Evolutionary conservation across 2,113 vertebrate species (phyloP), one percentile per base, ranked within the genome.

Genomic region (Gymnarchus niloticus): DNA sequence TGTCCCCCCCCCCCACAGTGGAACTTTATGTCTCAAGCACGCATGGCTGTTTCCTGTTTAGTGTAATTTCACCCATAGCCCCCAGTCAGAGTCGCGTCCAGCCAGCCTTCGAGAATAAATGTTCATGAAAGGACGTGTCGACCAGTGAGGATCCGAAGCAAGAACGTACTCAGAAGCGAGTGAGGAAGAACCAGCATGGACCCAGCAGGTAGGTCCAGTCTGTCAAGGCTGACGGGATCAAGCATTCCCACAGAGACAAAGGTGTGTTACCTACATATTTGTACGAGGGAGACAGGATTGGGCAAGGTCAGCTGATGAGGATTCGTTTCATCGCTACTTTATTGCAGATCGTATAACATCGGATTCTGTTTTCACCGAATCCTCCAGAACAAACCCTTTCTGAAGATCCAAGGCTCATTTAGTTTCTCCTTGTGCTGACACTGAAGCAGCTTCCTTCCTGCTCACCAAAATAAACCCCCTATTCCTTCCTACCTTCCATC

Each of bases 381-480:
- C 0, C 14, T 17, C 12, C 1, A 23, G 28, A 69, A 69, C 28
- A 1, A 1, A 69, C 61, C 25, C 28, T 37, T 7, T 33, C 65
- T 6, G 3, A 14, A 73, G 33, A 41, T 33, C 33, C 65, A 69
- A 41, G 41, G 65, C 41, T 17, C 10, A n/a, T 41, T 73, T 73
- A 12, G 65, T 33, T 73, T 73, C 65, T 17, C 65, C 65, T 41
- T 41, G 65, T 19, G 65, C 65, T 41, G 33, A 41, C 28, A 19
- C n/a, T 1, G 28, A 73, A 73, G 19, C 33, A 73, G 65, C 65
- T 73, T 73, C 65, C 65, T 73, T 73, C 65, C 65, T 73, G 33
- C 65, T 73, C 65, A 73, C 33, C 33, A 73, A 73, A 73, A 73
- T 73, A 73, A 73, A 73, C 65, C 65, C 33, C 19, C 65, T 33